phyloP scores from a whole-genome alignment of 2,113 vertebrate species.

The Thinocorus orbignyianus region DNA sequence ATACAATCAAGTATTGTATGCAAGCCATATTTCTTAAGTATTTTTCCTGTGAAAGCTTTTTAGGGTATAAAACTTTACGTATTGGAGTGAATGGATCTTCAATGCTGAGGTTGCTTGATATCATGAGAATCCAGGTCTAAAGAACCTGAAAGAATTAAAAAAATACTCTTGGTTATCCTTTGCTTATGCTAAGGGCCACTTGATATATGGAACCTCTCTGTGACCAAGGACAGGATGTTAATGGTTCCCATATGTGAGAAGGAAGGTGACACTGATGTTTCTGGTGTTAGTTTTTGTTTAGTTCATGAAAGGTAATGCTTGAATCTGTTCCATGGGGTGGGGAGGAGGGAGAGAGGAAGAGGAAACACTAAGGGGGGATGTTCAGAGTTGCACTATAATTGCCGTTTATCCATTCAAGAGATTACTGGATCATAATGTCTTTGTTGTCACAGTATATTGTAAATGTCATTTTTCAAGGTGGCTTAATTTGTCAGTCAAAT shows the following conservation, averaged over 20 bases:
- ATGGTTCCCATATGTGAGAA: not conserved
- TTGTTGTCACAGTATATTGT: not conserved
- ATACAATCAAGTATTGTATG: not conserved
- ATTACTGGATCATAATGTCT: not conserved
- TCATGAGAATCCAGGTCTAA: not conserved
- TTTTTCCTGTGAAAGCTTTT: not conserved
- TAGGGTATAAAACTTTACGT: not conserved
- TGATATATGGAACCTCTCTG: not conserved
- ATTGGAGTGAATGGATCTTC: not conserved
- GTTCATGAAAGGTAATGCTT: not conserved
- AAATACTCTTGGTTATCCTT: not conserved
- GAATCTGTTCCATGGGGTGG: not conserved
- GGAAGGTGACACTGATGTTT: not conserved
- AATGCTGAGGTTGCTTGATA: not conserved
- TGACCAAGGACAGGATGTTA: not conserved
- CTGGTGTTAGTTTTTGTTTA: not conserved
- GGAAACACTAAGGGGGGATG: not conserved
- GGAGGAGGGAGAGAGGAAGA: rapidly evolving
- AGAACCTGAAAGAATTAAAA: not conserved
- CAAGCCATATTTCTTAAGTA: not conserved
- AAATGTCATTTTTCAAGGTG: not conserved
- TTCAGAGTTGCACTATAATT: not conserved
- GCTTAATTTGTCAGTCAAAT: not conserved
- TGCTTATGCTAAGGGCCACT: not conserved
- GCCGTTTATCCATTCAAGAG: not conserved